Percentiles rank a stretch among this genome's conserved stretches.
These are phyloP conservation scores for Achatina immaculata DNA, from an alignment of 1,140 invertebrate genomes.

Conservation along the genomic window DNA sequence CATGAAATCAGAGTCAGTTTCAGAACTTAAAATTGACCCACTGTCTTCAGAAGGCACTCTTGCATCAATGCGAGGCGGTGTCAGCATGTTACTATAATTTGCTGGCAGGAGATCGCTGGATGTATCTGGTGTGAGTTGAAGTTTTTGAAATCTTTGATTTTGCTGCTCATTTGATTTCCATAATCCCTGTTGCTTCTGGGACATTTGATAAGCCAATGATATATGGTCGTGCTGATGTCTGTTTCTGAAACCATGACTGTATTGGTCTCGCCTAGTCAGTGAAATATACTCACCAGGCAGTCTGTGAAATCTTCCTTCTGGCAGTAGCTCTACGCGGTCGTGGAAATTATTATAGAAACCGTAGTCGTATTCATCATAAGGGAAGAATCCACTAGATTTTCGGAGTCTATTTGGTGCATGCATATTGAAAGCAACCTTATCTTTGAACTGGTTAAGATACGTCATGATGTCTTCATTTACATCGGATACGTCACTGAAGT, in stretches of 20 bases:
- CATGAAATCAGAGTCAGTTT: constrained; percentile 17
- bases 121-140: background rate
- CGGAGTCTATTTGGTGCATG: background rate
- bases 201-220: too few relatives aligned
- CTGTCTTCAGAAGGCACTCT: constrained; percentile 16
- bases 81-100: background rate
- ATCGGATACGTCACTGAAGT: background rate
- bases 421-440: background rate
- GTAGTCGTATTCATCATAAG: constrained; percentile 1
- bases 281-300: background rate
- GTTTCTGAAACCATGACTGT: background rate
- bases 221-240: background rate
- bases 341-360: background rate
- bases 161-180: background rate
- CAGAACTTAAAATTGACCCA: constrained; percentile 22
- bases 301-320: background rate
- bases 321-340: background rate
- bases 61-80: background rate
- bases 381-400: background rate
- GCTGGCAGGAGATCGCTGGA: background rate
- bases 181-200: background rate
- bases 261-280: background rate
- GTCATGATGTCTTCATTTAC: constrained; percentile 9
- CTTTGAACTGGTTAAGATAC: constrained; percentile 16
- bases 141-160: background rate